These are phyloP conservation scores for Sterrhoptilus dennistouni DNA, from an alignment of 2,113 vertebrate genomes.

Conservation along the genomic window DNA sequence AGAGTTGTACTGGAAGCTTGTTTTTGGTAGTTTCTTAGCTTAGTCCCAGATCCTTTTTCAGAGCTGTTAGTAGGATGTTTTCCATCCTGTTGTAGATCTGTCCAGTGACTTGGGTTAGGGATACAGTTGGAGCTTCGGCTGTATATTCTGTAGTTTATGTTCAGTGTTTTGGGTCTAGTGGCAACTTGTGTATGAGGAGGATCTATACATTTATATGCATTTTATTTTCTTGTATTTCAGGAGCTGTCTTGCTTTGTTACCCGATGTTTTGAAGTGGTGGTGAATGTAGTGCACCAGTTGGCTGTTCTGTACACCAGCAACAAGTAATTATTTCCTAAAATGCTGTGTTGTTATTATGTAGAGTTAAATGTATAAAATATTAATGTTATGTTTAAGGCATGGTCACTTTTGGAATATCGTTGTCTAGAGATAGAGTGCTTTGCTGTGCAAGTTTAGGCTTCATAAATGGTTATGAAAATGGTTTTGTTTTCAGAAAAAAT, in stretches of 20 bases:
- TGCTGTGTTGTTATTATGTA: not conserved
- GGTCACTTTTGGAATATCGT: not conserved
- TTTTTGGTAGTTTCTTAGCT: not conserved
- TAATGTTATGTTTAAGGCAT: not conserved
- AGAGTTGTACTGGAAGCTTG: not conserved
- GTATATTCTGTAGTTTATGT: not conserved
- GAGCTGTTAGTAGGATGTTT: not conserved
- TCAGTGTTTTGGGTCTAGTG: not conserved
- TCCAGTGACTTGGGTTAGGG: not conserved
- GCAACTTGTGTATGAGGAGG: not conserved
- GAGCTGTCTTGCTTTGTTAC: constrained; percentile 97
- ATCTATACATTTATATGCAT: not conserved
- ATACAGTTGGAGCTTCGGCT: not conserved
- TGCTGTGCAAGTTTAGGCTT: not conserved
- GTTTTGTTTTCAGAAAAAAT: not conserved
- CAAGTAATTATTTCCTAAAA: constrained; percentile 83
- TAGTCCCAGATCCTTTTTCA: not conserved
- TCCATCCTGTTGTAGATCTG: not conserved
- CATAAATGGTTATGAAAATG: not conserved
- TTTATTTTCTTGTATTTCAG: constrained; percentile 75
- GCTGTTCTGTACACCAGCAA: constrained; percentile 94
- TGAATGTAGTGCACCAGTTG: constrained; percentile 93
- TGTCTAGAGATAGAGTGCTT: not conserved
- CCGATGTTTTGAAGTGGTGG: constrained; percentile 93
- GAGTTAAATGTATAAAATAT: not conserved